Conservation (phyloP, 2,797 vertebrate genomes). For the Sebastiscus albofasciatus region DNA sequence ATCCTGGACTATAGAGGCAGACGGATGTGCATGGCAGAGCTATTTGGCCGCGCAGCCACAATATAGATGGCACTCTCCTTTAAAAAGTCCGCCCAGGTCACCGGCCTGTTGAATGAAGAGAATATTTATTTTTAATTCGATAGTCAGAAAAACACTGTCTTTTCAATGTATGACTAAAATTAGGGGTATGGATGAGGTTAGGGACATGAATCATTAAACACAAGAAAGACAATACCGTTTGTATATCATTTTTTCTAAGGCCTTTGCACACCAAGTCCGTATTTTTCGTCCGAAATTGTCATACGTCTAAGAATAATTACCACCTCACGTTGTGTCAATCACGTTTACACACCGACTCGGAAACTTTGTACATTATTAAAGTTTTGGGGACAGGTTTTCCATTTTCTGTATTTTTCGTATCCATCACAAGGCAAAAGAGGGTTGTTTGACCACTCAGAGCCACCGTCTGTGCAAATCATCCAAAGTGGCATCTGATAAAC, state of each 20-base stretch:
- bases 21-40: constrained; percentile 91
- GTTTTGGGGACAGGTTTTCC: background rate
- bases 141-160: background rate
- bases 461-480: background rate
- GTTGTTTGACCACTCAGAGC: background rate
- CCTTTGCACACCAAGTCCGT: background rate
- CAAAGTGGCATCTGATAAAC: too few species aligned
- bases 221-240: background rate
- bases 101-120: constrained; percentile 75
- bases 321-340: background rate
- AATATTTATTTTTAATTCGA: background rate
- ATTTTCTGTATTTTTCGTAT: background rate
- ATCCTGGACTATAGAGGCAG: constrained; percentile 84
- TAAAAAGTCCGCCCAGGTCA: constrained; percentile 91
- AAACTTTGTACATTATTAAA: background rate
- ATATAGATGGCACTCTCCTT: constrained; percentile 91
- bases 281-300: background rate
- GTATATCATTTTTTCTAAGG: too few species aligned
- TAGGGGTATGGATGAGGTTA: background rate
- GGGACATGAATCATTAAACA: background rate
- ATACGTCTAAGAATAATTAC: background rate
- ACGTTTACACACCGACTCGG: background rate
- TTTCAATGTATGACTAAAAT: background rate
- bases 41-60: constrained; percentile 94
- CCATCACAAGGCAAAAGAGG: background rate